Evolutionary conservation across 2,888 invertebrate species (phyloP).

Genomic region (Enchytraeus crypticus): DNA sequence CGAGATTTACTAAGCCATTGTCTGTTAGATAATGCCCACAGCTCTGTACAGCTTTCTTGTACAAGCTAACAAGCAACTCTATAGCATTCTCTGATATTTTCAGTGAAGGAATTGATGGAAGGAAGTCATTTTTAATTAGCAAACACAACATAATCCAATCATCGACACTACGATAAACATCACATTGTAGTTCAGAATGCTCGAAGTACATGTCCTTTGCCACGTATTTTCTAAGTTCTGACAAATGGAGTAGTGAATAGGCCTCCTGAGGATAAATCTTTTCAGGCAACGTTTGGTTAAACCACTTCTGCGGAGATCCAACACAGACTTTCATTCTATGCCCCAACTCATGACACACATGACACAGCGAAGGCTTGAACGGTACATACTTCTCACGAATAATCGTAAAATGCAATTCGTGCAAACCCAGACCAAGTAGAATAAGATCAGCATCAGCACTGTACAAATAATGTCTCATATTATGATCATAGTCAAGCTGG

Average conservation of each 20-base stretch:
- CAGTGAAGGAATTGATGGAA: conserved; percentile 92
- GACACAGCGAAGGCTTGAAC: conserved; percentile 88
- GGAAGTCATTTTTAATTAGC: conserved; percentile 97
- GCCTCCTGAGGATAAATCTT: conserved; percentile 60
- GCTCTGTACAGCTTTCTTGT: conserved; percentile 86
- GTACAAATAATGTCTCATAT: conserved; percentile 87
- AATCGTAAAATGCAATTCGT: conserved; percentile 97
- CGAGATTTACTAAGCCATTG: conserved; percentile 83
- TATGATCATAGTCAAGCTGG: conserved; percentile 73
- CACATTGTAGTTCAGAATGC: conserved; percentile 82
- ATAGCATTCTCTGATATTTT: conserved; percentile 96
- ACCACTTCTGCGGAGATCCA: conserved; percentile 61
- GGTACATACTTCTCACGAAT: conserved; percentile 97
- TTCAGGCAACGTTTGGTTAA: conserved; percentile 11
- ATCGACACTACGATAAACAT: conserved; percentile 87
- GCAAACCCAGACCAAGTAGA: conserved; percentile 87
- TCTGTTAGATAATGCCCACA: conserved; percentile 92
- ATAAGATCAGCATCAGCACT: conserved; percentile 98
- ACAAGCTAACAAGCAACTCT: conserved; percentile 80
- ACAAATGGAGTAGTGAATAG: conserved; percentile 78
- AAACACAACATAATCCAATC: conserved; percentile 99
- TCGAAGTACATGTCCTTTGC: conserved; percentile 75
- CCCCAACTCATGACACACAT: conserved; percentile 71
- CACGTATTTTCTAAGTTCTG: conserved; percentile 84
- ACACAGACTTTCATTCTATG: conserved; percentile 50